Evolutionary conservation across 92 coral and sea anemone genomes (phyloP), one percentile per base, ranked within the genome.

Genomic region (Nematostella vectensis): DNA sequence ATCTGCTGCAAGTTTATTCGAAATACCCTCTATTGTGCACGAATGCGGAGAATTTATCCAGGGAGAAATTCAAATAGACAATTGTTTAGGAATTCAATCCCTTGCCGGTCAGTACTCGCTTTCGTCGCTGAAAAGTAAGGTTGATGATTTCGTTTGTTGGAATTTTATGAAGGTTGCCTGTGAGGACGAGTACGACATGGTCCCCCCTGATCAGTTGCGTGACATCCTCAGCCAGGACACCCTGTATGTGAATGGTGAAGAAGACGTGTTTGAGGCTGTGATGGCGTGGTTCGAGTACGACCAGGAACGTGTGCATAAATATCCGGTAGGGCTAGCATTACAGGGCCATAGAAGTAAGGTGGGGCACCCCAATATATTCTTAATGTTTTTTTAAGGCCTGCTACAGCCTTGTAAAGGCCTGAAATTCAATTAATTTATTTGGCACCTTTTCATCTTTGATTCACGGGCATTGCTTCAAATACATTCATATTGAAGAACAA

Each of bases 231-330:
- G 62, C 40, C 74, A 71, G 54, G 85, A 83, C 60, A 76, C 80
- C 4, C 56, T 88, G 45, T 80, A 79, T 45, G 75, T 76, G 2
- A 58, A 69, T 15, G 59, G 60, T 36, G 96, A 83, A 54, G 94
- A 88, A 13, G 85, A 83, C 50, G 94, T 88, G 3, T 88, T 68
- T 69, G 85, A 88, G 39, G 88, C 96, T 52, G 68, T 88, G 2
- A 55, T 63, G 52, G 79, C 74, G 24, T 88, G 94, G 96, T 88
- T 58, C 59, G 82, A 79, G 55, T 59, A 79, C 27, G 88, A 88
- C 30, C 74, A 77, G 50, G 61, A 70, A 27, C 60, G 83, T 29
- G 72, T 87, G 37, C 36, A 64, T 29, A 78, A 74, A 23, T 29
- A 63, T 28, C 50, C 73, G 81, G 89, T 77, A 9, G 27, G 71